Conservation (phyloP, 2,888 invertebrate genomes). For the Drosophila austrosaltans region DNA sequence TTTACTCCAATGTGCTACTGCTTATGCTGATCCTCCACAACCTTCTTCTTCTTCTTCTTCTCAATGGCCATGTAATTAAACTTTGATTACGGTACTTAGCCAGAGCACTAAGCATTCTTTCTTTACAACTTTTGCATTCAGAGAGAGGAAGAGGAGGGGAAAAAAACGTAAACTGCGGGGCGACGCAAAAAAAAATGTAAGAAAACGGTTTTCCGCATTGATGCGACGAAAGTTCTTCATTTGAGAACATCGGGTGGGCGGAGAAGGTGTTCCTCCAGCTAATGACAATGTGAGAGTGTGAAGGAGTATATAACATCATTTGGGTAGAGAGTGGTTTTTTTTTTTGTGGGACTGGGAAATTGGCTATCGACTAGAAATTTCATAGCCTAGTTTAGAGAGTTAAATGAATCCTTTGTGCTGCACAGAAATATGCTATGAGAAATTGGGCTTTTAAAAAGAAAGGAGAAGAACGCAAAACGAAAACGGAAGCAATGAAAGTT, state of each 20-base stretch:
- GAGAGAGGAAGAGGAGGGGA: neutral
- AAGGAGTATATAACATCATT: conserved; percentile 6
- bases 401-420: neutral
- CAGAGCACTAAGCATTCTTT: conserved; percentile 60
- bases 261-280: neutral
- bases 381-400: neutral
- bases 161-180: conserved; percentile 33
- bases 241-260: neutral
- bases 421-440: neutral
- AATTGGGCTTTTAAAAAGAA: neutral
- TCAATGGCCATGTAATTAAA: conserved; percentile 76
- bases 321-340: neutral
- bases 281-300: conserved; percentile 14
- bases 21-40: conserved; percentile 28
- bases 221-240: conserved; percentile 20
- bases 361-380: neutral
- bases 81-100: conserved; percentile 78
- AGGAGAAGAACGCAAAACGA: neutral
- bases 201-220: conserved; percentile 21
- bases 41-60: conserved; percentile 32
- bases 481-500: too few species aligned
- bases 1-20: conserved; percentile 21
- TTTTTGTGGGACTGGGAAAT: neutral
- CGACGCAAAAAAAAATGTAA: conserved; percentile 25
- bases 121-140: conserved; percentile 43